Conservation (phyloP, 1,140 invertebrate species). For the Alviniconcha marisindica region DNA sequence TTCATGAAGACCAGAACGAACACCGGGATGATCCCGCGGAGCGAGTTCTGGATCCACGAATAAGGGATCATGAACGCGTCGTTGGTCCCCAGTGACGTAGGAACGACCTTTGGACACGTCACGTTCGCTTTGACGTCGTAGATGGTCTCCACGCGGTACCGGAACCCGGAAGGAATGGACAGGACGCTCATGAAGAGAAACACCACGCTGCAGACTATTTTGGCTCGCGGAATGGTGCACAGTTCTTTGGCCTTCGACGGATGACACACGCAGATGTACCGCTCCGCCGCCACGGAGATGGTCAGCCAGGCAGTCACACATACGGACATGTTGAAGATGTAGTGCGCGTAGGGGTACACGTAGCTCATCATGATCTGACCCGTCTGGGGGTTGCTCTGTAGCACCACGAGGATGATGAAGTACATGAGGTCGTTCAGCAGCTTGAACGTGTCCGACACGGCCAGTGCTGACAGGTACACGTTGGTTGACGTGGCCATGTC, state of each 20-base stretch:
- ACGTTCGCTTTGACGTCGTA: slow-evolving; percentile 50
- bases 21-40: slow-evolving; percentile 82
- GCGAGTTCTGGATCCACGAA: slow-evolving; percentile 81
- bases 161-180: slow-evolving; percentile 68
- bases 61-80: slow-evolving; percentile 81
- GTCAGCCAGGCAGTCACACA: slow-evolving; percentile 91
- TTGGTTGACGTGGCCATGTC: slow-evolving; percentile 87
- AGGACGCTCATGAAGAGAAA: slow-evolving; percentile 69
- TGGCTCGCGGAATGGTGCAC: slow-evolving; percentile 82
- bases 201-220: slow-evolving; percentile 62
- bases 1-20: slow-evolving; percentile 77
- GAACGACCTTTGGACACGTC: slow-evolving; percentile 56
- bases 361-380: slow-evolving; percentile 58
- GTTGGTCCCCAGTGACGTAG: slow-evolving; percentile 75
- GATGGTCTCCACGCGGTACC: slow-evolving; percentile 64
- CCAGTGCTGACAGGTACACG: slow-evolving; percentile 84
- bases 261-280: slow-evolving; percentile 97
- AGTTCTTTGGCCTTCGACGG: slow-evolving; percentile 90
- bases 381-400: slow-evolving; percentile 54
- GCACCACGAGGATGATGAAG: slow-evolving; percentile 80
- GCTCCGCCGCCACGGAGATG: slow-evolving; percentile 94
- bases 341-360: slow-evolving; percentile 74
- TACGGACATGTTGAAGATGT: slow-evolving; percentile 73
- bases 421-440: slow-evolving; percentile 84
- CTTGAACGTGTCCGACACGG: slow-evolving; percentile 86